Percentiles rank a stretch among this genome's conserved stretches.
Conservation (phyloP, 2,797 vertebrate genomes). For the Coluber constrictor region DNA sequence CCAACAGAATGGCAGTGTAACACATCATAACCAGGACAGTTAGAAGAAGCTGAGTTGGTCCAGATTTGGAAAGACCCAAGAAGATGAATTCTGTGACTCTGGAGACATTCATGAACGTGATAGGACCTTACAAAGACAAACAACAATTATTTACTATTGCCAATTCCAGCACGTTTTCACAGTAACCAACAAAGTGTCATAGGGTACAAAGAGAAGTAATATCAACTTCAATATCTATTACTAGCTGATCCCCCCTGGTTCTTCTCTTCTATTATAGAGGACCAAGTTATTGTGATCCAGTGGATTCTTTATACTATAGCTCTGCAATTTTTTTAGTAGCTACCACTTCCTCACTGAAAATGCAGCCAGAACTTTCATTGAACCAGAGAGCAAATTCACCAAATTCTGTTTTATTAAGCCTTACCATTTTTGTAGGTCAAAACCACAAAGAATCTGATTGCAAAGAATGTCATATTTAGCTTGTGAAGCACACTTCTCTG, state of each 20-base stretch:
- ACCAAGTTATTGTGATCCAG: background rate
- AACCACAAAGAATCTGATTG: background rate
- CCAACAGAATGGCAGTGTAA: constrained; percentile 47
- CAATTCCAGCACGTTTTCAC: background rate
- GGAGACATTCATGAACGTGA: constrained; percentile 33
- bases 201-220: background rate
- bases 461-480: background rate
- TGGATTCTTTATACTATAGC: background rate
- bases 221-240: background rate
- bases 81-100: constrained; percentile 58
- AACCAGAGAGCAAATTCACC: background rate
- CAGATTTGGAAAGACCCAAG: constrained; percentile 51
- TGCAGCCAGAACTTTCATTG: too few species aligned
- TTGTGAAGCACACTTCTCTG: background rate
- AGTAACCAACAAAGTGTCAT: background rate
- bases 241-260: background rate
- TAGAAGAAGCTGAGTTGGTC: constrained; percentile 50
- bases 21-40: constrained; percentile 48
- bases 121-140: background rate
- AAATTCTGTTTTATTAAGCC: background rate
- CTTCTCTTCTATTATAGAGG: background rate
- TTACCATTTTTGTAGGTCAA: background rate
- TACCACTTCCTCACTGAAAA: background rate
- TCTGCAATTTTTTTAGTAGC: background rate
- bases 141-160: too few species aligned